These are phyloP conservation scores for Trichoplax adhaerens DNA, from an alignment of 37 sponge, comb jelly and placozoan genomes.

Conservation along the genomic window DNA sequence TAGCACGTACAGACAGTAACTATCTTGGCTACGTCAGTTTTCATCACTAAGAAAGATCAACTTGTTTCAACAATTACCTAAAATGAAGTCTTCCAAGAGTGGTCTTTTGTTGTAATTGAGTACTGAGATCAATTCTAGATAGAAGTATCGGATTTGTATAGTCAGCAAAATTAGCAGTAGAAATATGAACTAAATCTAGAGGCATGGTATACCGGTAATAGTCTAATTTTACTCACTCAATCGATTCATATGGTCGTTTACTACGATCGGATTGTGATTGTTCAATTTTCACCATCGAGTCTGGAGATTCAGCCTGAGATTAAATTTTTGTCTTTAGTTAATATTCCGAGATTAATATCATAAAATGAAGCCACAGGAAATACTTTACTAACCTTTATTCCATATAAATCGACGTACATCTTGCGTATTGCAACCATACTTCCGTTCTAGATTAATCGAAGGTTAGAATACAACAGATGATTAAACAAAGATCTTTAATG, in stretches of 20 bases:
- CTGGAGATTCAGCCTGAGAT: background rate
- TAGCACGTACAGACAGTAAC: no score
- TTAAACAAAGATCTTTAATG: no score
- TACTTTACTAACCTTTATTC: no score
- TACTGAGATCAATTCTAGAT: constrained; percentile 27
- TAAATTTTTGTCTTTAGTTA: no score
- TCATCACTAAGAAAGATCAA: no score
- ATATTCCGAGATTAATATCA: no score
- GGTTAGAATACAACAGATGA: no score
- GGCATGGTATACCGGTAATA: background rate
- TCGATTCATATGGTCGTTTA: constrained; percentile 33
- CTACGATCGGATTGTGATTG: constrained; percentile 54
- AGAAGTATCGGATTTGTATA: background rate
- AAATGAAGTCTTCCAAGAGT: constrained; percentile 74
- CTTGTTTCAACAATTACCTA: constrained; percentile 17
- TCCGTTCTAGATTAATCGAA: no score
- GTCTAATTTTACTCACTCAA: constrained; percentile 1
- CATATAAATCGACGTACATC: no score
- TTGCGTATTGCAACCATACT: no score
- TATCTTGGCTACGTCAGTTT: no score
- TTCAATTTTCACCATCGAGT: constrained; percentile 33
- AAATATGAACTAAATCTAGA: constrained; percentile 13
- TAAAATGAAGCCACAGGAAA: no score
- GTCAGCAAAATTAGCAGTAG: background rate
- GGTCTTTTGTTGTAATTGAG: constrained; percentile 21